Evolutionary conservation across 2,888 invertebrate genomes (phyloP).

Genomic region (Mermis nigrescens): DNA sequence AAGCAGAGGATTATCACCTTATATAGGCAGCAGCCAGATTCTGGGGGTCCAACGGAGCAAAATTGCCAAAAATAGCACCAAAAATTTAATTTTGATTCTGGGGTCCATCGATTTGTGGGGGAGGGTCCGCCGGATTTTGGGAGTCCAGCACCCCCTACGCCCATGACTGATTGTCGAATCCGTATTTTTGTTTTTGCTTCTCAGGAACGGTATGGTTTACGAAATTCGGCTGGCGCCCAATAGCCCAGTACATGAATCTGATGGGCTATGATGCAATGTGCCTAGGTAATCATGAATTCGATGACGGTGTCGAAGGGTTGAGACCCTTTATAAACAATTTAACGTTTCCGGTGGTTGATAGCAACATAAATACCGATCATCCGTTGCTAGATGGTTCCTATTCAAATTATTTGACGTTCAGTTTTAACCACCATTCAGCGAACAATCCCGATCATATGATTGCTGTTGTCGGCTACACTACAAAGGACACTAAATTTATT

Average conservation of each 20-base stretch:
- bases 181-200: constrained; percentile 34
- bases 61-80: too few species aligned
- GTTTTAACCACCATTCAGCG: not conserved
- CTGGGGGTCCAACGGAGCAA: too few species aligned
- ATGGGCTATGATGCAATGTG: constrained; percentile 37
- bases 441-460: not conserved
- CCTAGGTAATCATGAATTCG: constrained; percentile 80
- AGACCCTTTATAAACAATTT: constrained; percentile 53
- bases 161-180: not conserved
- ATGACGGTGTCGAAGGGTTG: constrained; percentile 54
- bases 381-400: constrained; percentile 32
- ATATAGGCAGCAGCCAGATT: too few species aligned
- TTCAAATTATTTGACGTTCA: not conserved
- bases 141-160: too few species aligned
- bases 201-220: constrained; percentile 40
- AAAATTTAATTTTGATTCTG: too few species aligned
- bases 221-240: constrained; percentile 57
- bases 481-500: not conserved
- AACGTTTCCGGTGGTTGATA: constrained; percentile 52
- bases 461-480: not conserved
- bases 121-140: too few species aligned
- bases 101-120: too few species aligned
- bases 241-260: constrained; percentile 36
- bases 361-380: constrained; percentile 47
- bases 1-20: too few species aligned